Evolutionary conservation across 2,113 vertebrate genomes (phyloP), one percentile per base, ranked within the genome.

Genomic region (Platycercus adscitus): DNA sequence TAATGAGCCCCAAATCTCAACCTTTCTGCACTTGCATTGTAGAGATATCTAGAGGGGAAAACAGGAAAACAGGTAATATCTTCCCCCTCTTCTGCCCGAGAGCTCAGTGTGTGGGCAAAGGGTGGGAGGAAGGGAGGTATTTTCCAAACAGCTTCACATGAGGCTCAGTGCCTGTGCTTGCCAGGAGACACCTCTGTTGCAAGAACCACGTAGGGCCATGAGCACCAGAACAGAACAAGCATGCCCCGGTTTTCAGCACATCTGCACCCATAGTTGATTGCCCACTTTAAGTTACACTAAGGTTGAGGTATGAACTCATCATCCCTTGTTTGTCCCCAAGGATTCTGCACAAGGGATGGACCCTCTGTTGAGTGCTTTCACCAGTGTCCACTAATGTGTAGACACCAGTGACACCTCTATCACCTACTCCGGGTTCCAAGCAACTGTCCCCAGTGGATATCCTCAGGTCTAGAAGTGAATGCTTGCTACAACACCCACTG

Each of bases 301-400:
- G 53, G 71, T 18, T 71, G 26, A 7, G 65, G 43, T 33, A 25
- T 3, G 31, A 64, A 43, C 15, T 64, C 19, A 3, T 1, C 58
- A 3, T 0, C 58, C 33, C 52, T 79, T 1, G 6, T 44, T 46
- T 18, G 25, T 29, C 47, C 61, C 33, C 61, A n/a, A 2, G n/a
- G 44, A 33, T 5, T 31, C 78, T 46, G 66, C 52, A 43, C 16
- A 3, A 75, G 55, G 53, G 33, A 52, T 5, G 60, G 68, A 10
- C 19, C 44, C 58, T 9, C 37, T 10, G 25, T 2, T 1, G 5
- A 58, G 46, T 0, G 3, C 29, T 3, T 64, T 72, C 58, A 76
- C 28, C 55, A 37, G 26, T 0, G 0, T 13, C 66, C n/a, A 4
- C 9, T 24, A 31, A 28, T 0, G 1, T 0, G 0, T 0, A 43